Evolutionary conservation across 2,888 invertebrate genomes (phyloP), one percentile per base, ranked within the genome.

Genomic region (Biston betularia): DNA sequence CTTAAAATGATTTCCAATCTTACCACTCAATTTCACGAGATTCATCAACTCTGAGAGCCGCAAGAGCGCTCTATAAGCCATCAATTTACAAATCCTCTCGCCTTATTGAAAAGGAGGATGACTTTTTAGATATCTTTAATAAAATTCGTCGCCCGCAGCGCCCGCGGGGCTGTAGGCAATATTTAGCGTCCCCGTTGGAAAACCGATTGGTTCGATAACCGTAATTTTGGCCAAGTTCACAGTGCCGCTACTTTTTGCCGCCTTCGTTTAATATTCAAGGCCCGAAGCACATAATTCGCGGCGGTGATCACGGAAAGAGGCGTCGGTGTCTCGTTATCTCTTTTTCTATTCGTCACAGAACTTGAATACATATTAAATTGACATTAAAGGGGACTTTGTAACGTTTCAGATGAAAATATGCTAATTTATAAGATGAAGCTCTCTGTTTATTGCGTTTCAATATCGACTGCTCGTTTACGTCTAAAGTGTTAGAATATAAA

Each of bases 281-380:
- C 88, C 83, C 86, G 89, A 75, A 82, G 79, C 84, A 83, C 86
- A 89, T 90, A 89, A 90, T 90, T 90, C 86, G 85, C 79, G 79
- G 82, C 82, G 85, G 83, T 88, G 89, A 89, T 90, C 89, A 87
- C 84, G 79, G 83, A 79, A 79, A 84, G 82, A 85, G 82, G 83
- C 81, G 80, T 76, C 76, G 79, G 77, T 78, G 79, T 80, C 86
- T 88, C 86, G 88, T 88, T 89, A 88, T 88, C 84, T 86, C 81
- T 85, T 86, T 83, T 86, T 86, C 84, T 86, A 86, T 87, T 87
- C 86, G 80, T 83, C 87, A 85, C 82, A 81, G 75, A 84, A 83
- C 79, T 85, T 75, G 79, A 82, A 83, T 79, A 81, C 58, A 58
- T 82, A 83, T 81, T 75, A 80, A 85, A 85, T 85, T 82, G 80